phyloP scores from a whole-genome alignment of 2,888 invertebrate genomes.

The Cephus pygmeus region DNA sequence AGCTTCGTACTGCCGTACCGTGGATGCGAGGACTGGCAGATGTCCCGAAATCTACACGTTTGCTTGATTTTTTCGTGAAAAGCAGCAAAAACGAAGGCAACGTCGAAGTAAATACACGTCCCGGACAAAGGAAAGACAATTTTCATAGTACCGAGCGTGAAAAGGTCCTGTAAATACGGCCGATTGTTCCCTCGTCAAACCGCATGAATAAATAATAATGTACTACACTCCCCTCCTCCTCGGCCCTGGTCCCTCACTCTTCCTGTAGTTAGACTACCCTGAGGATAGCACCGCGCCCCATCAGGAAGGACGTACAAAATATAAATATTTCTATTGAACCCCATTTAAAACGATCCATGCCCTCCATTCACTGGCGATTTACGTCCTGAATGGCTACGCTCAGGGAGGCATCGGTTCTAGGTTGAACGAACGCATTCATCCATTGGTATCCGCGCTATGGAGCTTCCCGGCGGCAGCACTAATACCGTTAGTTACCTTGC shows the following conservation, averaged over 20 bases:
- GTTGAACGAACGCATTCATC: no score
- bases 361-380: slow-evolving; percentile 26
- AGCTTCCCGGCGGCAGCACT: slow-evolving; percentile 3
- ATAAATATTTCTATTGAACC: slow-evolving; percentile 60
- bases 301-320: slow-evolving; percentile 41
- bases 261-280: not conserved
- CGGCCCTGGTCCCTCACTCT: slow-evolving; percentile 2
- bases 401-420: not conserved
- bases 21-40: slow-evolving; percentile 32
- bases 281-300: slow-evolving; percentile 9
- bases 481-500: slow-evolving; percentile 18
- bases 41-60: slow-evolving; percentile 40
- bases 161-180: slow-evolving; percentile 39
- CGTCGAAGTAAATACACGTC: slow-evolving; percentile 42
- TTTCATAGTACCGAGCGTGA: slow-evolving; percentile 42
- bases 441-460: no score
- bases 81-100: slow-evolving; percentile 34
- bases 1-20: no score
- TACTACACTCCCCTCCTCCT: slow-evolving; percentile 14
- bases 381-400: slow-evolving; percentile 9
- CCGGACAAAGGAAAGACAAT: slow-evolving; percentile 45
- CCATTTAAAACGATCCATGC: slow-evolving; percentile 50
- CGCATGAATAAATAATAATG: slow-evolving; percentile 62
- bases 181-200: slow-evolving; percentile 61
- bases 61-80: slow-evolving; percentile 40